Conservation (phyloP, 1,140 invertebrate genomes). For the Leptinotarsa texana region DNA sequence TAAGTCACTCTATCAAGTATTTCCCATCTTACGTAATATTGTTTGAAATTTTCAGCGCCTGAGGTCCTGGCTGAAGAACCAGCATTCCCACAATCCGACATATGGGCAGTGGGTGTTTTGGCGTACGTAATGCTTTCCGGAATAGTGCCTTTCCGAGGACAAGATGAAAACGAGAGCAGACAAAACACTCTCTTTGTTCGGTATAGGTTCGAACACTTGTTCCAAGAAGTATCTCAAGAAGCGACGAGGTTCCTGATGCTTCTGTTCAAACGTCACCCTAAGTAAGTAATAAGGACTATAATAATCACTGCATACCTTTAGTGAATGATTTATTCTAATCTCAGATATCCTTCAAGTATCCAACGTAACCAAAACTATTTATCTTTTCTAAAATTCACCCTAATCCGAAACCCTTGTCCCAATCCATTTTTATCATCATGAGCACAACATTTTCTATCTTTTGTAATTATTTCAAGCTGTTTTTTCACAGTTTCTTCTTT, state of each 20-base stretch:
- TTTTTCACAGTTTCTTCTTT: too few relatives aligned
- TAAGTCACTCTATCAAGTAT: constrained; percentile 50
- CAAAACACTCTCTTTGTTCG: constrained; percentile 92
- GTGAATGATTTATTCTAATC: too few relatives aligned
- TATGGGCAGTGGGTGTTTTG: constrained; percentile 94
- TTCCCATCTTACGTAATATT: neutral
- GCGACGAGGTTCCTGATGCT: constrained; percentile 92
- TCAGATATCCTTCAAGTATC: too few relatives aligned
- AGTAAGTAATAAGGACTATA: constrained; percentile 60
- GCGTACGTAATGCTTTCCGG: constrained; percentile 94
- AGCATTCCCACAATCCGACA: constrained; percentile 87
- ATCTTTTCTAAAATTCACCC: too few relatives aligned
- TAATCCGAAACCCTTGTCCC: too few relatives aligned
- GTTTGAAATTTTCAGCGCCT: constrained; percentile 70
- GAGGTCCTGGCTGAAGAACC: constrained; percentile 88
- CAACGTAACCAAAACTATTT: too few relatives aligned
- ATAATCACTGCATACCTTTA: too few relatives aligned
- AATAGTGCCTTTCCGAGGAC: constrained; percentile 86
- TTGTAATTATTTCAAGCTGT: too few relatives aligned
- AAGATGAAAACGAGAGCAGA: constrained; percentile 80
- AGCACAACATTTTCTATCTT: too few relatives aligned
- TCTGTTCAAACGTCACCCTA: constrained; percentile 90
- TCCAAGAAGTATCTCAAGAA: constrained; percentile 93
- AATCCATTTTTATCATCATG: too few relatives aligned
- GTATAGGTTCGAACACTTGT: constrained; percentile 92